Evolutionary conservation across 2,113 vertebrate genomes (phyloP).

Genomic region (Sigmodon hispidus): DNA sequence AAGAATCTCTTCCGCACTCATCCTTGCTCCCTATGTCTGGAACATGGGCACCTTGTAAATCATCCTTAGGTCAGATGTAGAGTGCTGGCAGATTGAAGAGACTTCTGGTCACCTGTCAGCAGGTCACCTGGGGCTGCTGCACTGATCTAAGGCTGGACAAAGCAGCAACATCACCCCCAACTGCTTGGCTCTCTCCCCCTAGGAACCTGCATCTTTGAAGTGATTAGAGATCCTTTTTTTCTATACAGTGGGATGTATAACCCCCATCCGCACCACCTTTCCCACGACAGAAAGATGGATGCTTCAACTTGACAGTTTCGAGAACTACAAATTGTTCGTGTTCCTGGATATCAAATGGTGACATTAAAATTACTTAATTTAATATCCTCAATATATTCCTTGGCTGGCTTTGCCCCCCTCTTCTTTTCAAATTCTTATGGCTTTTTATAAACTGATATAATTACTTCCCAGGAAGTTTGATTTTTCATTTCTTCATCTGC

Average conservation of each 20-base stretch:
- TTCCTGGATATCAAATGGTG: slow-evolving; percentile 57
- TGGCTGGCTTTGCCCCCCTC: neutral
- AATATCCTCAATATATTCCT: slow-evolving; percentile 68
- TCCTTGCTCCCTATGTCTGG: fast-evolving
- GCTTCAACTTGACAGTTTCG: slow-evolving; percentile 22
- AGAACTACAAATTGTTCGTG: slow-evolving; percentile 68
- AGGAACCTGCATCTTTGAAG: fast-evolving
- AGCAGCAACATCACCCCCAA: fast-evolving
- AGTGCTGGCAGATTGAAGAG: fast-evolving
- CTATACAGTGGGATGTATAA: neutral
- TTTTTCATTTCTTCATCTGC: slow-evolving; percentile 72
- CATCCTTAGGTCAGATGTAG: neutral
- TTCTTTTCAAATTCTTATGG: slow-evolving; percentile 72
- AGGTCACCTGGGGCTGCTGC: fast-evolving
- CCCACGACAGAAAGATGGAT: neutral
- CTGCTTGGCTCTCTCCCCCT: fast-evolving
- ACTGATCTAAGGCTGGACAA: fast-evolving
- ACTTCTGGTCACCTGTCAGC: fast-evolving
- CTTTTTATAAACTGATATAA: slow-evolving; percentile 77
- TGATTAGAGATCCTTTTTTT: neutral
- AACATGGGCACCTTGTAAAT: fast-evolving
- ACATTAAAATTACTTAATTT: slow-evolving; percentile 79
- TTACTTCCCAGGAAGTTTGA: slow-evolving; percentile 75
- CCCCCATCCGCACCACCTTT: fast-evolving
- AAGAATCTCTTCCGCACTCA: neutral